Evolutionary conservation across 2,888 invertebrate species (phyloP), one percentile per base, ranked within the genome.

Genomic region (Tricholauxania praeusta): DNA sequence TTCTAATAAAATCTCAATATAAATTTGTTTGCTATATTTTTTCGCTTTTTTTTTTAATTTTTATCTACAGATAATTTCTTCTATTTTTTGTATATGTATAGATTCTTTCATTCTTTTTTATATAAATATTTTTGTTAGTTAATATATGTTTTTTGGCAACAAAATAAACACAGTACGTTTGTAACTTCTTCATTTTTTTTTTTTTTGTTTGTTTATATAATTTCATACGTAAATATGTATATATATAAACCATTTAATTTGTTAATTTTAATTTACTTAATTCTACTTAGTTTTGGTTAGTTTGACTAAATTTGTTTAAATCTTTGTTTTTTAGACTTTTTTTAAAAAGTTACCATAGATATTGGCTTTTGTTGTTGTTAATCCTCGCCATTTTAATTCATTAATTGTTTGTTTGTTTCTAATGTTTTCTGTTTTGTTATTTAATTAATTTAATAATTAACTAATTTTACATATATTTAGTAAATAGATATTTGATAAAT

Each of bases 121-220:
- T 68, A 72, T 75, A 72, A 75, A 75, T 77, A 81, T 82, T 77
- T 55, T 63, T 63, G 47, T 69, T 47, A 67, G 78, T 84, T 82
- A 80, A 82, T 84, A 73, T 73, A 74, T 73, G 73, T 71, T 73
- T 64, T 86, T 86, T 86, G 86, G 86, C 87, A 86, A 86, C 85
- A 86, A 69, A 87, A 86, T 86, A 86, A 86, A 87, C 87, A 87
- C 86, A 86, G 87, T 87, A 87, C 85, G 86, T 84, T 86, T 47
- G 47, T 59, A 59, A 59, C 22, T 48, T 67, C 73, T 72, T 65
- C 60, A 22, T 69, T 32, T 53, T 39, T 65, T 49, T 72, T 59
- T 57, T 53, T 39, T 65, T 49, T 72, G 53, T 57, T 70, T 72
- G 2, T 53, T 57, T 66, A 65, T 62, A 65, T 52, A 39, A 62